Evolutionary conservation across 2,113 vertebrate species (phyloP).

Genomic region (Tinamus guttatus): DNA sequence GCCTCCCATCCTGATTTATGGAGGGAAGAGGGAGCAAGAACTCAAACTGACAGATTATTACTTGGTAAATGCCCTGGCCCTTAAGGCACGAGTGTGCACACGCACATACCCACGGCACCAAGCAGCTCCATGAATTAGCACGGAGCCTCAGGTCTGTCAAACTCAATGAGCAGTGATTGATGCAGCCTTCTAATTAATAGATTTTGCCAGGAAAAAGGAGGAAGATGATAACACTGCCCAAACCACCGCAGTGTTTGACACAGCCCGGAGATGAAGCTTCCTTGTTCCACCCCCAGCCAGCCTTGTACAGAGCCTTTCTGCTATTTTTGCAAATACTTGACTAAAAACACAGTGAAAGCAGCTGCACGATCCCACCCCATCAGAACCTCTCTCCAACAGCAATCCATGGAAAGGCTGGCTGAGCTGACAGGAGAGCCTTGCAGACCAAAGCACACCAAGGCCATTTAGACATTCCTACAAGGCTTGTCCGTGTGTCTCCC

Average conservation of each 20-base stretch:
- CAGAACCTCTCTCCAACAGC: not conserved
- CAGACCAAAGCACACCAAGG: not conserved
- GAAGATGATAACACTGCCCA: not conserved
- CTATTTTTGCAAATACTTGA: not conserved
- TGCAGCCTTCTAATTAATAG: constrained; percentile 10
- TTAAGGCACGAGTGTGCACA: not conserved
- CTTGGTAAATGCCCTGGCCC: not conserved
- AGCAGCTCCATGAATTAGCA: constrained; percentile 8
- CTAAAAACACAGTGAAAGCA: not conserved
- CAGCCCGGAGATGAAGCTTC: not conserved
- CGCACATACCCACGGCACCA: accelerated
- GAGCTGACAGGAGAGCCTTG: not conserved
- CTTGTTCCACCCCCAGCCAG: not conserved
- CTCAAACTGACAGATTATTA: not conserved
- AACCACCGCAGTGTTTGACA: not conserved
- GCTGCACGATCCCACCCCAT: not conserved
- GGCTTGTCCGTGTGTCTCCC: not conserved
- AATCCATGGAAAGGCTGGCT: not conserved
- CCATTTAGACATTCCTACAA: not conserved
- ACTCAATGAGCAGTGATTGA: not conserved
- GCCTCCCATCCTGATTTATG: not conserved
- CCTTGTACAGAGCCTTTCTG: not conserved
- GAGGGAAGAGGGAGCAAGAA: not conserved
- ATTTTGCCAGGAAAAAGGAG: constrained; percentile 16
- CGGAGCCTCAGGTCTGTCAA: not conserved